Evolutionary conservation across 2,888 invertebrate species (phyloP), one percentile per base, ranked within the genome.

Genomic region (Idaea biselata): DNA sequence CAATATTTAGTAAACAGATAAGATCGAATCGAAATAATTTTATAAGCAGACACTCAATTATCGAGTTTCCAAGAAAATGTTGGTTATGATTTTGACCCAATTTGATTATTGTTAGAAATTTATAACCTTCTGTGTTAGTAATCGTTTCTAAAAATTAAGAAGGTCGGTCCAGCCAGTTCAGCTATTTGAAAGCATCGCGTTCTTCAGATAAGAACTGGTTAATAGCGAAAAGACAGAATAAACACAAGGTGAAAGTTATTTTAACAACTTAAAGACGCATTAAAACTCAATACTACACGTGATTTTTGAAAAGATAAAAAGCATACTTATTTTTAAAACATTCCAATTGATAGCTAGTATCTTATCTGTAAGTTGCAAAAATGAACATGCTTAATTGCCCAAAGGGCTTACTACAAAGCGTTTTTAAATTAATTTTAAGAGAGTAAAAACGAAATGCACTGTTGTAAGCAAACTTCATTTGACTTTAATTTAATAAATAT

Each of bases 1-100:
- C 44, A 44, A 44, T 44, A 44, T 44, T 44, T 44, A 44, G 44
- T 44, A 44, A 44, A 44, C 44, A 44, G 44, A 44, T 44, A 44
- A 44, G 44, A 44, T 11, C 44, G 11, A 44, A 44, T 44, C 44
- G 6, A 44, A 44, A 44, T 44, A 3, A 25, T 25, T 25, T 25
- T 44, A 44, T 44, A 44, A 44, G 44, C 44, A 11, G 44, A 44
- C 44, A 44, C 44, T 44, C 14, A 44, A 14, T 44, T 44, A 44
- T 44, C 44, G 14, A 44, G 3, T 44, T 44, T 44, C 44, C 44
- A 44, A 44, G 44, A 44, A 44, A 44, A 44, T 44, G 44, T 44
- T 14, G 11, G 44, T 44, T 44, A 44, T 11, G 11, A 11, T 44
- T 44, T 44, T 44, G 44, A 44, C 44, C 44, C 44, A 44, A 14